A percentile compares a stretch with the other conserved stretches of the same genome.
Conservation (phyloP, 2,888 invertebrate species). For the Thymelicus acteon region DNA sequence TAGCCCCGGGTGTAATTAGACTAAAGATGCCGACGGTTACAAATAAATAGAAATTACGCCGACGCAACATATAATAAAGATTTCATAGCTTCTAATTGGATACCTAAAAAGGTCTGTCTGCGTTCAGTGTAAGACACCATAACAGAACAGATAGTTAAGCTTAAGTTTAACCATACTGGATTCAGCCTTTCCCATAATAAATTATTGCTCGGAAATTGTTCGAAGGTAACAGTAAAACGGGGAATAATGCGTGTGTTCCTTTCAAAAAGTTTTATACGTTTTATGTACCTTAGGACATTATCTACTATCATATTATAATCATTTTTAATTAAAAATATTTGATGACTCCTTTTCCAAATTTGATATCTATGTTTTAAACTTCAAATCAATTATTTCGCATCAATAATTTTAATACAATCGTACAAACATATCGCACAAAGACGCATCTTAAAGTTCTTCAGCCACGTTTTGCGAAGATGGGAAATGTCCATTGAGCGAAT, state of each 20-base stretch:
- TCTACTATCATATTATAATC: no score
- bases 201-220: not conserved
- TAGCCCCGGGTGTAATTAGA: conserved; percentile 65
- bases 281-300: no score
- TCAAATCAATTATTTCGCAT: no score
- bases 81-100: conserved; percentile 68
- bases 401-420: no score
- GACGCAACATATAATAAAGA: conserved; percentile 56
- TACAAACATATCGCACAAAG: no score
- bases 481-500: no score
- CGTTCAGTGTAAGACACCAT: conserved; percentile 18
- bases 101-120: conserved; percentile 37
- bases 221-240: not conserved
- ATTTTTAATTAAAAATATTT: no score
- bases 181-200: not conserved
- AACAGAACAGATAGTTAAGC: conserved; percentile 31
- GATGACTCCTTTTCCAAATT: no score
- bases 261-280: not conserved
- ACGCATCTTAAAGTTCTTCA: no score
- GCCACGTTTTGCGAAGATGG: no score
- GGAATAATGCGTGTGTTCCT: not conserved
- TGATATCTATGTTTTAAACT: no score
- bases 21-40: conserved; percentile 65
- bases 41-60: conserved; percentile 58
- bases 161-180: not conserved